Percentiles rank a stretch among this genome's conserved stretches.
Conservation (phyloP, 2,113 vertebrate genomes). For the Dryoscopus gambensis region DNA sequence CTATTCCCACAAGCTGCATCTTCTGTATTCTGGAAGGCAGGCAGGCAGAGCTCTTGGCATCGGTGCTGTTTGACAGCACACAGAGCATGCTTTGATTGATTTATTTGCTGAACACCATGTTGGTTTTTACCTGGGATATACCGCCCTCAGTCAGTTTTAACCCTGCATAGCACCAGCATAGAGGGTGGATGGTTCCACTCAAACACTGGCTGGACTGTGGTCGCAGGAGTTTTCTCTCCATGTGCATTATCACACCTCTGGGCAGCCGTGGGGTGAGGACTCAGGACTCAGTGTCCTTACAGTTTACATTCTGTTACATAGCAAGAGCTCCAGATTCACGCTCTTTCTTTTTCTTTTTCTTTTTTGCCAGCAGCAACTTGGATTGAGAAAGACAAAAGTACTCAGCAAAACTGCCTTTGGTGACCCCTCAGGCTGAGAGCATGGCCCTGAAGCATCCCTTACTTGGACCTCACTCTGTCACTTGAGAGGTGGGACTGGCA, state of each 20-base stretch:
- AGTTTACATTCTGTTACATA: neutral
- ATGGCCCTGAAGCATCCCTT: neutral
- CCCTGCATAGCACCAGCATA: neutral
- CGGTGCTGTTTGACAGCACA: neutral
- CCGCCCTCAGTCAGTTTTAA: neutral
- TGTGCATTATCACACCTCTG: neutral
- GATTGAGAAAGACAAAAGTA: neutral
- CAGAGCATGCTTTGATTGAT: slow-evolving; percentile 1
- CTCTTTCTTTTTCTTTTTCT: no score
- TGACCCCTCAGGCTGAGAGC: neutral
- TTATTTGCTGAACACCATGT: neutral
- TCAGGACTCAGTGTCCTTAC: fast-evolving
- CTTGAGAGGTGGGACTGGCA: neutral
- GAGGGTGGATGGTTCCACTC: neutral
- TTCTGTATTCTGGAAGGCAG: neutral
- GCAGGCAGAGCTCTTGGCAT: neutral
- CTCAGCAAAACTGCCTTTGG: neutral
- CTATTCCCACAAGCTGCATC: neutral
- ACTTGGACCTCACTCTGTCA: neutral
- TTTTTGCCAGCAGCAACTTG: neutral
- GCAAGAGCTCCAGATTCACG: neutral
- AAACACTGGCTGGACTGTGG: neutral
- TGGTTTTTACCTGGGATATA: neutral
- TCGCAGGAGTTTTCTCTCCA: neutral
- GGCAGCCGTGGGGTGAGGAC: neutral